Conservation (phyloP, 1,140 invertebrate species). For the Drepana arcuata region DNA sequence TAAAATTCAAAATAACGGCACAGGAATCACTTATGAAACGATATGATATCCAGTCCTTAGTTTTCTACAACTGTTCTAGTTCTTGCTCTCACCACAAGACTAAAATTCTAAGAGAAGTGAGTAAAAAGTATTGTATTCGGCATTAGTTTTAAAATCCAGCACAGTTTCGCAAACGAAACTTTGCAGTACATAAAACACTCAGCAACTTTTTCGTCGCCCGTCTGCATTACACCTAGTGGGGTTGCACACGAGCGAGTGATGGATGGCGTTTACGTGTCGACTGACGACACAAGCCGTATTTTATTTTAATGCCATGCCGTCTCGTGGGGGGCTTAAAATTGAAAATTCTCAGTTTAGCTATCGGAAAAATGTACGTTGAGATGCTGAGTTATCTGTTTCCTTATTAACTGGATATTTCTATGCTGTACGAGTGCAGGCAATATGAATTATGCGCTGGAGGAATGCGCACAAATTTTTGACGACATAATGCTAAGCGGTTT, state of each 20-base stretch:
- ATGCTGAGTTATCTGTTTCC: not conserved
- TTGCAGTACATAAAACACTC: not conserved
- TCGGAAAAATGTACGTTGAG: conserved; percentile 24
- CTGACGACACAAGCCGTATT: conserved; percentile 41
- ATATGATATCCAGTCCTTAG: not conserved
- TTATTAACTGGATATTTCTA: too few relatives aligned
- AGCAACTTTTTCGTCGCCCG: conserved; percentile 6
- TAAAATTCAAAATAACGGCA: too few relatives aligned
- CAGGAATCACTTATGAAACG: not conserved
- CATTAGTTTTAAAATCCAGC: too few relatives aligned
- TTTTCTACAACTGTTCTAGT: not conserved
- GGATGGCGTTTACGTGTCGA: conserved; percentile 63
- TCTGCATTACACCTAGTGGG: conserved; percentile 20
- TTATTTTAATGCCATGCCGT: conserved; percentile 56
- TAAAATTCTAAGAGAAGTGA: not conserved
- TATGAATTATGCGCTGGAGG: not conserved
- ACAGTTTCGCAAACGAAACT: too few relatives aligned
- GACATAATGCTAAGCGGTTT: too few relatives aligned
- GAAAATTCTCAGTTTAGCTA: conserved; percentile 55
- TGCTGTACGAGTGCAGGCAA: not conserved
- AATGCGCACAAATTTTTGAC: not conserved
- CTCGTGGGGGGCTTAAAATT: conserved; percentile 51
- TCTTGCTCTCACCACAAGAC: not conserved
- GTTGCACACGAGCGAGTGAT: conserved; percentile 41
- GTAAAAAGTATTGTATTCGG: not conserved